Base-by-base conservation (phyloP, 2,888 invertebrate genomes). In the Ditula angustiorana region DNA sequence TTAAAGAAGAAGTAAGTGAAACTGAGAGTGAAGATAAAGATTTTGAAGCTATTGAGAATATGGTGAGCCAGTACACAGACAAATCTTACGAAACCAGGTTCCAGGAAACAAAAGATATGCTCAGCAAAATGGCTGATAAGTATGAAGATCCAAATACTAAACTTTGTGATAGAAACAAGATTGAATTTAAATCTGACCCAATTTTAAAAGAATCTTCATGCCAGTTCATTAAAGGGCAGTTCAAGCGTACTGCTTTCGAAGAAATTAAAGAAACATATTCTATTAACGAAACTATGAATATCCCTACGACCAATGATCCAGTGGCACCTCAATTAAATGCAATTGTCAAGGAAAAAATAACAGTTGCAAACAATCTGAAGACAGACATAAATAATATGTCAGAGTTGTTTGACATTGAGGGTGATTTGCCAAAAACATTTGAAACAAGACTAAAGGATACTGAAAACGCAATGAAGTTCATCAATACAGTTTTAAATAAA, bases 81-180 rank as follows among this genome's bases (percentile, higher is more conserved):
- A 92, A 92, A 70, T 82, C 91, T 19, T 92, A 91, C 52, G 90
- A 91, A 73, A 88, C 85, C 1, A 80, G 91, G 70, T 92, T 73
- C 70, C 81, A 87, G 71, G 91, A 93, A 74, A 92, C 91, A 8
- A 87, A 87, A 69, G 83, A 86, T n/a, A 86, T 92, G 88, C 78
- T 92, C 2, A 69, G 74, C 1, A 81, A 84, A 70, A 74, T 92
- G 75, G 91, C 92, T 13, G 87, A 91, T 68, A 76, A 72, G 46
- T 83, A 83, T 61, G 90, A 92, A 2, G 76, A 85, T 37, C 77
- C 78, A 16, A 71, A 74, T 30, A 35, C 68, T 67, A 64, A 73
- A n/a, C 26, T 66, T 23, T 30, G 56, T 10, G 49, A 65, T 2
- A 68, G 72, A 37, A 35, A 57, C 19, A 68, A 61, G 33, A 37